Conservation (phyloP, 2,113 vertebrate genomes). For the Chauna torquata region DNA sequence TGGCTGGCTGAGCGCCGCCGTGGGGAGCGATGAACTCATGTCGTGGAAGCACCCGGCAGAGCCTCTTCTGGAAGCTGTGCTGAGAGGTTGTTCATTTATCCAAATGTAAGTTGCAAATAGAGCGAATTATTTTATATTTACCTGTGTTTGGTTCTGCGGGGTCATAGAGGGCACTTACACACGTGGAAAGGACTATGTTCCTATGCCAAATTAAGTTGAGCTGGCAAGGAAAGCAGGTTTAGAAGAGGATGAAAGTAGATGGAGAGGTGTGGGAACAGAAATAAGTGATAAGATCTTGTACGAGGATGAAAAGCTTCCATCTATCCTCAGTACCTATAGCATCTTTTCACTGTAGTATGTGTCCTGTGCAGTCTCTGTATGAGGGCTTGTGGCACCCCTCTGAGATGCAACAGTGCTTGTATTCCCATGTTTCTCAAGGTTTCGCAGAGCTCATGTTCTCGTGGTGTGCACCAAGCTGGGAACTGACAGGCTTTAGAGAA, state of each 20-base stretch:
- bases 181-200: background rate
- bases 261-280: background rate
- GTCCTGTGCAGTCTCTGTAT: background rate
- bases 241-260: background rate
- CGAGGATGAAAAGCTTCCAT: background rate
- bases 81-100: background rate
- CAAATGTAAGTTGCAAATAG: background rate
- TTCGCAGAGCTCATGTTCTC: background rate
- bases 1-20: background rate
- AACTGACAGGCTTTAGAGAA: background rate
- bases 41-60: rapidly evolving
- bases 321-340: background rate
- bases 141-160: background rate
- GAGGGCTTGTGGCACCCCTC: background rate
- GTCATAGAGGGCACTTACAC: background rate
- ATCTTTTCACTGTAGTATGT: background rate
- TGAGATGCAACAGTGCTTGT: background rate
- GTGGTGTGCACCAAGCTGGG: background rate
- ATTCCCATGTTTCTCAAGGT: background rate
- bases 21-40: rapidly evolving
- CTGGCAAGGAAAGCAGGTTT: background rate
- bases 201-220: background rate
- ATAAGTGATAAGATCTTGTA: background rate
- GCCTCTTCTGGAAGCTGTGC: background rate
- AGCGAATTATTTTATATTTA: background rate